Base-by-base conservation (phyloP, 2,113 vertebrate species). In the Plectropomus leopardus region DNA sequence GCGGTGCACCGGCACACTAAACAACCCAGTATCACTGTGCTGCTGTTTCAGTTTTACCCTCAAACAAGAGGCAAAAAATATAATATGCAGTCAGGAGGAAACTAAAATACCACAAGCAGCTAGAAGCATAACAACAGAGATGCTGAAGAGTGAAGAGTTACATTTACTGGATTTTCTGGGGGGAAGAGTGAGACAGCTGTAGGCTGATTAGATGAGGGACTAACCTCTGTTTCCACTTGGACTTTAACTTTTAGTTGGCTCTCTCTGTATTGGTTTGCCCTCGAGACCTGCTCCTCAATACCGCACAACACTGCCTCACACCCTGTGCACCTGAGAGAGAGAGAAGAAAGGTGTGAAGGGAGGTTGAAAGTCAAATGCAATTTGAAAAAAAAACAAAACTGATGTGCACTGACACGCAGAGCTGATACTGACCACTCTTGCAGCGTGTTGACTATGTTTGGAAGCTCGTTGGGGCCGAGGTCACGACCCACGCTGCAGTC, bases 221-320 rank as follows among this genome's bases (percentile, higher is more conserved):
- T 95, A 70, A 98, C 98, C 96, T 99, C 98, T 0, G 96, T 98
- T 93, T 99, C 98, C 59, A 98, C 97, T 94, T 99, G 98, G 88
- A 98, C 97, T 93, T 98, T 98, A 66, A 99, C 95, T 67, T 97
- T 97, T 76, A 99, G 94, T 86, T 99, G 98, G 65, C 97, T 97
- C 86, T 98, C 98, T 89, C 97, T 97, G 89, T 98, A 97, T 40
- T 97, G 97, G 94, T 99, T 99, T 80, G 98, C 98, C 42, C 98
- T 95, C 45, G 96, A 95, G 61, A 99, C 97, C 88, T 99, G 98
- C 76, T 99, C 97, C 76, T 99, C 98, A 0, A 99, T 99, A 75
- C 97, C 96, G 0, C 96, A 97, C 82, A 99, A 84, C 81, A 99
- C 98, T 0, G 96, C 96, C 90, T 99, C 98, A 0, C 98, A 99